These are phyloP conservation scores for Sclerodermus sp. DNA, from an alignment of 2,888 invertebrate genomes.

Conservation along the genomic window DNA sequence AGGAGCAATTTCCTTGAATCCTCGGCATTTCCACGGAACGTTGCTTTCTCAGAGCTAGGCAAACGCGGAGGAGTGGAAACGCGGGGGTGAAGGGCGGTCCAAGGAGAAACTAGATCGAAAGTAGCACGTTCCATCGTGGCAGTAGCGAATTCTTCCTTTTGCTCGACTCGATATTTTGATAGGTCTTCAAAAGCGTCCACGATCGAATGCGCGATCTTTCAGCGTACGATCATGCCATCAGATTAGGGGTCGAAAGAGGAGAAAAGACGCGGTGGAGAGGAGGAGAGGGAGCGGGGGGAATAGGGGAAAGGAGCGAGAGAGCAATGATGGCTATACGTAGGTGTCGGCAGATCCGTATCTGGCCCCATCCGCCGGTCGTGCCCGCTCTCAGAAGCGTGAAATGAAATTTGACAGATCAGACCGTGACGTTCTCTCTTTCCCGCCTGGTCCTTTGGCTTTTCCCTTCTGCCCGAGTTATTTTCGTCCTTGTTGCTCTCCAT, in stretches of 20 bases:
- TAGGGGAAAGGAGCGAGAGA: background rate
- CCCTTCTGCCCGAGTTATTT: background rate
- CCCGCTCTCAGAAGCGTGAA: slow-evolving; percentile 50
- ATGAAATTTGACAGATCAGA: slow-evolving; percentile 57
- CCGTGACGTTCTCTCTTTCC: slow-evolving; percentile 28
- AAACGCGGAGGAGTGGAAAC: too few relatives aligned
- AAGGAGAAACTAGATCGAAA: too few relatives aligned
- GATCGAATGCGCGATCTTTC: slow-evolving; percentile 1
- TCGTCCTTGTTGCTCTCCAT: background rate
- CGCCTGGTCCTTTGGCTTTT: slow-evolving; percentile 9
- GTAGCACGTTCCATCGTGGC: background rate
- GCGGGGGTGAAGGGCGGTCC: too few relatives aligned
- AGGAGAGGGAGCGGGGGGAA: background rate
- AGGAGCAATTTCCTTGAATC: too few relatives aligned
- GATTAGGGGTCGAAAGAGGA: background rate
- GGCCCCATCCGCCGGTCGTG: slow-evolving; percentile 27
- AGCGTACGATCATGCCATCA: background rate
- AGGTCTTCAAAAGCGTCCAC: background rate
- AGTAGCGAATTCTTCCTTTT: background rate
- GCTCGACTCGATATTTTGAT: slow-evolving; percentile 1
- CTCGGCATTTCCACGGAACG: too few relatives aligned
- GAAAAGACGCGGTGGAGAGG: too few relatives aligned
- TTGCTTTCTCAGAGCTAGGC: too few relatives aligned
- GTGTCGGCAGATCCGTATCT: slow-evolving; percentile 38
- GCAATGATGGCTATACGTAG: too few relatives aligned